Conservation (phyloP, 1,140 invertebrate genomes). For the Drosophila subpulchrella region DNA sequence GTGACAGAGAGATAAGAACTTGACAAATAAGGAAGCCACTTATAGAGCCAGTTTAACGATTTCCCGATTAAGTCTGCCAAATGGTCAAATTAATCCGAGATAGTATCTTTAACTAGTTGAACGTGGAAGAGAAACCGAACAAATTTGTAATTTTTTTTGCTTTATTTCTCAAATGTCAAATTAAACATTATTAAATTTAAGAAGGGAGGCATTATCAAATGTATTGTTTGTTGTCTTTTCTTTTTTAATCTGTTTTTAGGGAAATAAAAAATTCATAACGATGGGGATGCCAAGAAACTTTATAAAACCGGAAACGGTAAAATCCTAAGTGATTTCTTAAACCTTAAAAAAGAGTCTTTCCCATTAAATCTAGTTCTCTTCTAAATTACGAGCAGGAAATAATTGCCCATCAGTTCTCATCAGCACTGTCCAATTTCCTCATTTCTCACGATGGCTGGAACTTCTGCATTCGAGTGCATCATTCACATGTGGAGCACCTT, state of each 20-base stretch:
- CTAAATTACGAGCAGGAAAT: constrained; percentile 20
- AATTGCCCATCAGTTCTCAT: constrained; percentile 15
- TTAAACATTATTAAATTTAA: too few relatives aligned
- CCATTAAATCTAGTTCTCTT: constrained; percentile 15
- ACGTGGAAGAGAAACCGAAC: not conserved
- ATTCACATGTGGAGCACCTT: constrained; percentile 18
- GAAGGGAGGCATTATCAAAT: too few relatives aligned
- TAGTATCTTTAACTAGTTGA: constrained; percentile 2
- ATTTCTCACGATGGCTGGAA: constrained; percentile 21
- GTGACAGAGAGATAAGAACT: constrained; percentile 27
- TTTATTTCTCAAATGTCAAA: too few relatives aligned
- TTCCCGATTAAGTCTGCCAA: constrained; percentile 28
- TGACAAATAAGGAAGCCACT: constrained; percentile 47
- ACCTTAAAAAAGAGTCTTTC: not conserved
- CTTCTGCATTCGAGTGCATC: constrained; percentile 27
- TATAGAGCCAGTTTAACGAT: constrained; percentile 35
- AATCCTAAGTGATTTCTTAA: not conserved
- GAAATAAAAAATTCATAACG: too few relatives aligned
- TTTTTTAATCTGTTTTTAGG: too few relatives aligned
- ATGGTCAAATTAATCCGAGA: constrained; percentile 36
- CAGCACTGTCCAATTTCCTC: constrained; percentile 10
- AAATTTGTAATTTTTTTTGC: too few relatives aligned
- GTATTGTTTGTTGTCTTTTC: too few relatives aligned
- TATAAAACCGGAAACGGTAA: not conserved
- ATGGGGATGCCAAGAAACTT: not conserved